Evolutionary conservation across 1,140 invertebrate genomes (phyloP).

Genomic region (Ips typographus): DNA sequence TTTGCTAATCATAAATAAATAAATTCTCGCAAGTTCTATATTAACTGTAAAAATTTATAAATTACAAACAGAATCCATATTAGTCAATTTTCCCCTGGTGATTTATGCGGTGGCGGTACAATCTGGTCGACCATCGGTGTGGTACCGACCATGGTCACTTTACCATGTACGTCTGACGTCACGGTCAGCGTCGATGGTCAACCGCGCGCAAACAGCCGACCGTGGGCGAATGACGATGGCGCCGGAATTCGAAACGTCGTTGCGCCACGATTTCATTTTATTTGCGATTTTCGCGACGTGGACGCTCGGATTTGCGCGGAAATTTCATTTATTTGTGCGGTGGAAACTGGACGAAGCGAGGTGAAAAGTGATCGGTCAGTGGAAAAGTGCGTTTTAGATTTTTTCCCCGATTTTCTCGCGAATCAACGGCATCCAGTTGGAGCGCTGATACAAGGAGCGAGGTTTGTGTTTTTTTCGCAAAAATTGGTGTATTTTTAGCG

Average conservation of each 20-base stretch:
- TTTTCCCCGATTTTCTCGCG: no score
- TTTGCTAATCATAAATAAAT: no score
- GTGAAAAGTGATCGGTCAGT: background rate
- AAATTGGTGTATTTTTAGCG: no score
- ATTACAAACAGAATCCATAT: no score
- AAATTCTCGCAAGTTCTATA: no score
- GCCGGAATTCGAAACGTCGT: constrained; percentile 15
- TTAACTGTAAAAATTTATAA: no score
- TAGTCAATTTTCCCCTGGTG: no score
- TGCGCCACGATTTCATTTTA: constrained; percentile 5
- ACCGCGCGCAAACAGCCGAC: constrained; percentile 13
- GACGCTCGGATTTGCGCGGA: background rate
- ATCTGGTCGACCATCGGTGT: background rate
- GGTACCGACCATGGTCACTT: constrained; percentile 17
- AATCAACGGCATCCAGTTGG: no score
- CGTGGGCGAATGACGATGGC: constrained; percentile 13
- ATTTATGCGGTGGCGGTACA: no score
- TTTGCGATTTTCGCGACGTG: constrained; percentile 7
- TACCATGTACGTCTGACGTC: constrained; percentile 22
- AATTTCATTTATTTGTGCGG: constrained; percentile 1
- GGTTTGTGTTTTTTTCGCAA: no score
- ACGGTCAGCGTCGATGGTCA: constrained; percentile 24
- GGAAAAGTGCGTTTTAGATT: background rate
- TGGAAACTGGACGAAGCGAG: background rate
- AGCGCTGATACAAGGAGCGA: no score